phyloP scores from a whole-genome alignment of 2,113 vertebrate genomes.

The Malurus elegans region DNA sequence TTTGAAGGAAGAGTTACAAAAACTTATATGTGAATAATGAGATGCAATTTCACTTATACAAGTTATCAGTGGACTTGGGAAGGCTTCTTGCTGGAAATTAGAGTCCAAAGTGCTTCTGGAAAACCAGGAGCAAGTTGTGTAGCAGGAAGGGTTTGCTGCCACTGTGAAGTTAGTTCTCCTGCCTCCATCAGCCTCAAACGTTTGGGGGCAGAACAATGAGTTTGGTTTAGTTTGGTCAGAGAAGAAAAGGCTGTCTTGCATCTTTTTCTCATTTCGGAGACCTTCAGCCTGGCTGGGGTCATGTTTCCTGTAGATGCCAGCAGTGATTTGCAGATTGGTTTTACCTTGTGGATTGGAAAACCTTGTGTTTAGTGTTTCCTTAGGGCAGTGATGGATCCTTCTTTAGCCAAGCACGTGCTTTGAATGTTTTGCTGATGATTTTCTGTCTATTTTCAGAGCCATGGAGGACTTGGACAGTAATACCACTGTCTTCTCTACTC shows the following conservation, averaged over 20 bases:
- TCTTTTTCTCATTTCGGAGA: neutral
- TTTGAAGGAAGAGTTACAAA: neutral
- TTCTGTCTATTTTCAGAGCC: conserved; percentile 1
- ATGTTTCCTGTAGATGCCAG: neutral
- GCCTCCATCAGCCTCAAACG: neutral
- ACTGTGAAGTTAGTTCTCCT: neutral
- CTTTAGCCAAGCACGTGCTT: neutral
- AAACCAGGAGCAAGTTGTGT: neutral
- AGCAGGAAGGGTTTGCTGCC: neutral
- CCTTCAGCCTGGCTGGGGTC: neutral
- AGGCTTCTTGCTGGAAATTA: neutral
- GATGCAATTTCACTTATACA: rapidly evolving
- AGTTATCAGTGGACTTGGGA: neutral
- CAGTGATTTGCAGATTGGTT: neutral
- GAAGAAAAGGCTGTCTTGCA: neutral
- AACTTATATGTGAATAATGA: rapidly evolving
- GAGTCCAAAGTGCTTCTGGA: neutral
- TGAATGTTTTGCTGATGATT: neutral
- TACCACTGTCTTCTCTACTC: conserved; percentile 85
- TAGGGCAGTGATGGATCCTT: neutral
- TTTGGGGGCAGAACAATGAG: too few species aligned
- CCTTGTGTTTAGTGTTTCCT: neutral
- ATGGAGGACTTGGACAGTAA: conserved; percentile 86
- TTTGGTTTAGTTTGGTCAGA: neutral
- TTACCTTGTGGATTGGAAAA: neutral